A percentile compares a stretch with the other conserved stretches of the same genome.
phyloP scores from a whole-genome alignment of 2,113 vertebrate genomes.

The Poeciliopsis occidentalis region DNA sequence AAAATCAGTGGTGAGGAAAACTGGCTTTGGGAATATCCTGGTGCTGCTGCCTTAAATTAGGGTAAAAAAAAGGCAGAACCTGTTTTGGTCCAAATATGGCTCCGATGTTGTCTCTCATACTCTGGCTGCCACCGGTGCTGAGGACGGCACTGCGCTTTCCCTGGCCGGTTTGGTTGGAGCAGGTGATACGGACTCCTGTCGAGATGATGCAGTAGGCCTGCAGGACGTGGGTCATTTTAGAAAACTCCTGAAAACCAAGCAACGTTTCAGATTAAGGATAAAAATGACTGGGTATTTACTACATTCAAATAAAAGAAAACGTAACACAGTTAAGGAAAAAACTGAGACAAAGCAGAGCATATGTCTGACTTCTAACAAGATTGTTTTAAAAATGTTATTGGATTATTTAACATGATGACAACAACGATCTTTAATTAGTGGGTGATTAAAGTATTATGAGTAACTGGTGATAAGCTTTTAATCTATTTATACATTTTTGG shows the following conservation, averaged over 20 bases:
- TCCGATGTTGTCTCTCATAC: conserved; percentile 91
- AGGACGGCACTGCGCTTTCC: conserved; percentile 87
- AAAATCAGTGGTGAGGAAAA: neutral
- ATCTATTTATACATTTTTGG: no score
- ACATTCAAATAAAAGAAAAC: neutral
- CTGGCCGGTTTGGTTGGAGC: conserved; percentile 92
- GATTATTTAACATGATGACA: no score
- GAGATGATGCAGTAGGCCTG: conserved; percentile 95
- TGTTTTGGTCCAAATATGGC: conserved; percentile 97
- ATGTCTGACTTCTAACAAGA: no score
- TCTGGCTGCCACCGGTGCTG: conserved; percentile 84
- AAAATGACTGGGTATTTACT: neutral
- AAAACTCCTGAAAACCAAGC: conserved; percentile 85
- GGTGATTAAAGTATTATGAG: no score
- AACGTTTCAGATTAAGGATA: neutral
- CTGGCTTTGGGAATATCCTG: neutral
- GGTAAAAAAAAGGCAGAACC: conserved; percentile 73
- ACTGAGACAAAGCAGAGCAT: no score
- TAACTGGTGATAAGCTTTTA: no score
- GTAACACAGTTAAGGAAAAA: no score
- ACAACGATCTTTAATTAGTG: no score
- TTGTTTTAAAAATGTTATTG: no score
- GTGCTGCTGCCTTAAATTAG: neutral
- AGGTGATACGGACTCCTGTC: conserved; percentile 88
- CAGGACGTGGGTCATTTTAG: conserved; percentile 91